Evolutionary conservation across 2,113 vertebrate genomes (phyloP).

Genomic region (Chroicocephalus ridibundus): DNA sequence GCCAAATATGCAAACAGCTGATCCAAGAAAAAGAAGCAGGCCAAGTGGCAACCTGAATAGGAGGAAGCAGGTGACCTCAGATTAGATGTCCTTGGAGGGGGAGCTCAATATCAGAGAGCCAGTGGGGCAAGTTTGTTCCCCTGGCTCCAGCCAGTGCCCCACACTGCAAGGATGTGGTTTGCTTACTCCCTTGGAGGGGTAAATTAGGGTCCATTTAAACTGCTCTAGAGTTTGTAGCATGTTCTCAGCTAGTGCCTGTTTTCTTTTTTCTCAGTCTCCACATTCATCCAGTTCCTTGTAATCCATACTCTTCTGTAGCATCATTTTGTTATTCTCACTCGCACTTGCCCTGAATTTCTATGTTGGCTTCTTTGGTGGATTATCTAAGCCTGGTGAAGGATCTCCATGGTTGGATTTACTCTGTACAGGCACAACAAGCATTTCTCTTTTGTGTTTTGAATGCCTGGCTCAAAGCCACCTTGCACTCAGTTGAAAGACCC

Average conservation of each 20-base stretch:
- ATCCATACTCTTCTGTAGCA: neutral
- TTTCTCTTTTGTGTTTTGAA: neutral
- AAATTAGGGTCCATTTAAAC: neutral
- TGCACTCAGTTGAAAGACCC: neutral
- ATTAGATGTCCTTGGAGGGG: neutral
- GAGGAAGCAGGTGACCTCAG: neutral
- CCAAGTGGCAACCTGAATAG: neutral
- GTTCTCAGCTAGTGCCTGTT: neutral
- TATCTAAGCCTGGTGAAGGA: neutral
- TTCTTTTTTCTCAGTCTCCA: neutral
- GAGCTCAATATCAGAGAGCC: neutral
- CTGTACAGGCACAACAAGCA: neutral
- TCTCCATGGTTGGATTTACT: neutral
- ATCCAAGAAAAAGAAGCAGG: neutral
- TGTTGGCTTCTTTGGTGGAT: neutral
- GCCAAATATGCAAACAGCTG: neutral
- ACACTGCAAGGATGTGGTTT: neutral
- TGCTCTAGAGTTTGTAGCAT: neutral
- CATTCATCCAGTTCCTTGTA: neutral
- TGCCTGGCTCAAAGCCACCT: neutral
- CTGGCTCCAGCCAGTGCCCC: neutral
- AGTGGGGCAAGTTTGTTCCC: neutral
- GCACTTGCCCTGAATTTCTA: neutral
- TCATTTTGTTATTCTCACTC: neutral
- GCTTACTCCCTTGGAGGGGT: neutral